These are phyloP conservation scores for Harpagifer antarcticus DNA, from an alignment of 2,797 vertebrate genomes.

Conservation along the genomic window DNA sequence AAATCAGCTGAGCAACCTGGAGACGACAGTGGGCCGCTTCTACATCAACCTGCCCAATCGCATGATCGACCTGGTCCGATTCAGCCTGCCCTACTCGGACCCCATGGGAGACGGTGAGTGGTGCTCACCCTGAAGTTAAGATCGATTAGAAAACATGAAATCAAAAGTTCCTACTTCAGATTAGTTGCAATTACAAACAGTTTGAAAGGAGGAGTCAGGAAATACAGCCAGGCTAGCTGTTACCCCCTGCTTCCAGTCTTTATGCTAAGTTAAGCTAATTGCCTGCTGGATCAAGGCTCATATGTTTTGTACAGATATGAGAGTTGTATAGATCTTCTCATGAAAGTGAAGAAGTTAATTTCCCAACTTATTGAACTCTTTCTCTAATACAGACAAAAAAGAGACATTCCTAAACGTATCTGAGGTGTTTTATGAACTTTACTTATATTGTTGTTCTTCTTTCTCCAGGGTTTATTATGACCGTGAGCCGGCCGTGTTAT, in stretches of 20 bases:
- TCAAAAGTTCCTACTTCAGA: neutral
- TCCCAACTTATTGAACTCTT: neutral
- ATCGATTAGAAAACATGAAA: neutral
- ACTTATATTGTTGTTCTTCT: neutral
- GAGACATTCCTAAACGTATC: neutral
- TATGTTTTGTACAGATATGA: neutral
- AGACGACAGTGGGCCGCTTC: constrained; percentile 96
- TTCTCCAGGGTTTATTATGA: constrained; percentile 94
- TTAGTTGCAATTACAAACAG: neutral
- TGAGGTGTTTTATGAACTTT: neutral
- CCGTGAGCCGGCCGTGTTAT: constrained; percentile 97
- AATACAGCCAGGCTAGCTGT: neutral
- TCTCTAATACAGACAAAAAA: neutral
- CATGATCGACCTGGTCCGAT: constrained; percentile 96
- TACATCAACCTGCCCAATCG: constrained; percentile 98
- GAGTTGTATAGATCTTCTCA: neutral
- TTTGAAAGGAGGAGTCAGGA: neutral
- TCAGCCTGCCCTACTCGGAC: constrained; percentile 95
- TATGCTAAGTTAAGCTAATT: neutral
- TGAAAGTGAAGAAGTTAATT: neutral
- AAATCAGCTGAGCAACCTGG: constrained; percentile 98
- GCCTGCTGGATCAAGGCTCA: neutral
- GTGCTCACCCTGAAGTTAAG: neutral
- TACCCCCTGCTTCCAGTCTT: neutral
- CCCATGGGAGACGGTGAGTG: constrained; percentile 96